Evolutionary conservation across 2,888 invertebrate species (phyloP).

Genomic region (Tiphia femorata): DNA sequence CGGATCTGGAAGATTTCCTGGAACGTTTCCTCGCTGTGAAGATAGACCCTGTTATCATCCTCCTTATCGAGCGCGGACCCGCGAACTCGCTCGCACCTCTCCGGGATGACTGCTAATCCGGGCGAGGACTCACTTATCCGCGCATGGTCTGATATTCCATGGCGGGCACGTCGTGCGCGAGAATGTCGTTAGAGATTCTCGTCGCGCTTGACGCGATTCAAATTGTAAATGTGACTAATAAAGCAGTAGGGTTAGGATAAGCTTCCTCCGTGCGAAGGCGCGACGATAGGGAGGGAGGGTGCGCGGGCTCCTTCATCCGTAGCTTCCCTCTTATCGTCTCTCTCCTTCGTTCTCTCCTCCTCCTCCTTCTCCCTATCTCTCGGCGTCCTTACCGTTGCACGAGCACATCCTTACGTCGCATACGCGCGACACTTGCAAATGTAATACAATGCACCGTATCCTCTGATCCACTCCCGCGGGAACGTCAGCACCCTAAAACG

Average conservation of each 20-base stretch:
- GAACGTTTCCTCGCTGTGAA: too few species aligned
- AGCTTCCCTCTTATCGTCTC: background rate
- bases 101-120: background rate
- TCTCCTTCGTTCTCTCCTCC: background rate
- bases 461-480: too few species aligned
- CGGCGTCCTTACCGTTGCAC: background rate
- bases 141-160: background rate
- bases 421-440: background rate
- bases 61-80: too few species aligned
- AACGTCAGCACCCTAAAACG: too few species aligned
- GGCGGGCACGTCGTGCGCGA: background rate
- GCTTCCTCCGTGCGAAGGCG: background rate
- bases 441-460: conserved; percentile 1
- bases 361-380: background rate
- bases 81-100: too few species aligned
- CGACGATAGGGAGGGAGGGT: too few species aligned
- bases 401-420: too few species aligned
- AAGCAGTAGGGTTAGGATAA: background rate
- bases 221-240: conserved; percentile 3
- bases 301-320: too few species aligned
- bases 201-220: background rate
- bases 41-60: too few species aligned
- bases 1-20: too few species aligned
- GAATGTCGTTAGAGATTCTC: conserved; percentile 1
- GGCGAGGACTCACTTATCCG: background rate